A percentile compares a stretch with the other conserved stretches of the same genome.
Conservation (phyloP, 2,797 vertebrate species). For the Neoniphon sammara region DNA sequence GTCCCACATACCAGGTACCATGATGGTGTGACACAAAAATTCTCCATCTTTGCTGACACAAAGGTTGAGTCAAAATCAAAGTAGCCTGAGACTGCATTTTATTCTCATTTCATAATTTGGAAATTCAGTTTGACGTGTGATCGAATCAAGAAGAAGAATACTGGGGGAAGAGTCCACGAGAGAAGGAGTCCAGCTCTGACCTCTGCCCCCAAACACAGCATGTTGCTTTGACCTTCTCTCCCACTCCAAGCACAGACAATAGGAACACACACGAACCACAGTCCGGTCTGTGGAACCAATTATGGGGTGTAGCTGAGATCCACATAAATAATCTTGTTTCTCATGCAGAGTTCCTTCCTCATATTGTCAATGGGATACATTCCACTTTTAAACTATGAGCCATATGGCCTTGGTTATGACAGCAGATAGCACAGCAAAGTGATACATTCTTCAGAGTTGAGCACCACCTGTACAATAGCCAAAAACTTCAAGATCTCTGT, state of each 20-base stretch:
- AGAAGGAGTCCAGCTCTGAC: conserved; percentile 23
- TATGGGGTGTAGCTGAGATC: conserved; percentile 9
- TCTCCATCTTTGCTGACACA: not conserved
- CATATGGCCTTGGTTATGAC: not conserved
- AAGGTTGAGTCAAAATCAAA: not conserved
- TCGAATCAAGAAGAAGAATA: not conserved
- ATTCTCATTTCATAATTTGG: not conserved
- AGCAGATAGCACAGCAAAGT: not conserved
- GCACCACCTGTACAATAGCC: not conserved
- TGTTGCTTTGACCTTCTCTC: not conserved
- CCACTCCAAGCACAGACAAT: conserved; percentile 52
- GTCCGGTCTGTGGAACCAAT: conserved; percentile 9
- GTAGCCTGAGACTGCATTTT: not conserved
- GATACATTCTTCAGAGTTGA: not conserved
- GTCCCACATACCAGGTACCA: too few species aligned
- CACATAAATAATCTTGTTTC: conserved; percentile 10
- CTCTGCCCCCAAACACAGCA: not conserved
- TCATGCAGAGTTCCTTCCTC: conserved; percentile 63
- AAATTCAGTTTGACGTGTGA: conserved; percentile 25
- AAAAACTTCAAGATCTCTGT: not conserved
- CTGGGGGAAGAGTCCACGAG: not conserved
- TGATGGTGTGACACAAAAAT: not conserved
- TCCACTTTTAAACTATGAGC: not conserved
- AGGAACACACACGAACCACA: conserved; percentile 17
- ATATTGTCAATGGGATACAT: conserved; percentile 49